phyloP scores from a whole-genome alignment of 2,888 invertebrate species.

The Polyommatus icarus region DNA sequence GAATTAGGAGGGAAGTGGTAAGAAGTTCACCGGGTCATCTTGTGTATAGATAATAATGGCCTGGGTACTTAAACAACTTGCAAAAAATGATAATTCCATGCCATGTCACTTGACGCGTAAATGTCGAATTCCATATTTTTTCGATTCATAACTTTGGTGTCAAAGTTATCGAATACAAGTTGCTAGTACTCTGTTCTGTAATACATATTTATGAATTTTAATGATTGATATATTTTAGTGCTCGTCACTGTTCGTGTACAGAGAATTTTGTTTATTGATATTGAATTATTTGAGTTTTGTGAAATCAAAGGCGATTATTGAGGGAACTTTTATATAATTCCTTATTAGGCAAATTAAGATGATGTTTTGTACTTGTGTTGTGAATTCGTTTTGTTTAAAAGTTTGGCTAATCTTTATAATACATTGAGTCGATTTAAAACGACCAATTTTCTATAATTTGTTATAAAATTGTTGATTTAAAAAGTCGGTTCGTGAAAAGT shows the following conservation, averaged over 20 bases:
- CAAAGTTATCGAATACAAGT: not conserved
- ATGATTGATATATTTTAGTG: not conserved
- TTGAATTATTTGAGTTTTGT: conserved; percentile 23
- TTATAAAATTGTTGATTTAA: not conserved
- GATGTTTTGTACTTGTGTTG: conserved; percentile 5
- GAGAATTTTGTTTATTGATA: conserved; percentile 27
- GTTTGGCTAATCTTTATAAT: not conserved
- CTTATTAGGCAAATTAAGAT: not conserved
- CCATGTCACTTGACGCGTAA: too few species aligned
- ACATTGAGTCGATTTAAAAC: not conserved
- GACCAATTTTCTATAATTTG: not conserved
- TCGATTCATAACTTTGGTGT: too few species aligned
- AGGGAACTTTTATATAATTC: not conserved
- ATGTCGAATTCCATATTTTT: too few species aligned
- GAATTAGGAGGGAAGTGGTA: too few species aligned
- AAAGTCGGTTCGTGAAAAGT: not conserved
- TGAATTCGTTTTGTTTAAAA: conserved; percentile 16
- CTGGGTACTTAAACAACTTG: too few species aligned
- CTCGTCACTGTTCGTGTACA: conserved; percentile 3
- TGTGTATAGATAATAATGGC: too few species aligned
- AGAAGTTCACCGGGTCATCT: too few species aligned
- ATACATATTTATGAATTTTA: not conserved
- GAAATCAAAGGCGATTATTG: conserved; percentile 15
- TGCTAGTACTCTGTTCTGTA: not conserved
- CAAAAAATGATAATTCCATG: too few species aligned